These are phyloP conservation scores for Neodiprion virginianus DNA, from an alignment of 1,140 invertebrate genomes.

Conservation along the genomic window DNA sequence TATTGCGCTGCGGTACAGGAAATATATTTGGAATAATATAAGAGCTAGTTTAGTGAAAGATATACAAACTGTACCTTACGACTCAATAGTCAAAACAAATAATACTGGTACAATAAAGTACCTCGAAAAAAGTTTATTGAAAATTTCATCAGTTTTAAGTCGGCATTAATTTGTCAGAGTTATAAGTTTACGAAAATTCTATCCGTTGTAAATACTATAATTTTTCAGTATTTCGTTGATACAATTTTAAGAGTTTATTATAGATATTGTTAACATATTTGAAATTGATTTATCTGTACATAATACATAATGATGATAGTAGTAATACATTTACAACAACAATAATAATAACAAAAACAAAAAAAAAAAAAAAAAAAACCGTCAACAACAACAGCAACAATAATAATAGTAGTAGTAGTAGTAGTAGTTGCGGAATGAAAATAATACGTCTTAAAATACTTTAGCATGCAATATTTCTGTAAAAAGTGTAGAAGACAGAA, in stretches of 20 bases:
- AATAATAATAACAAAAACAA: too few species aligned
- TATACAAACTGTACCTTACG: background rate
- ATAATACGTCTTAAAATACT: too few species aligned
- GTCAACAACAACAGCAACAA: too few species aligned
- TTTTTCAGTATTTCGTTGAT: conserved; percentile 21
- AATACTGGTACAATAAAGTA: background rate
- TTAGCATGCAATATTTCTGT: background rate
- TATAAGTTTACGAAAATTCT: background rate
- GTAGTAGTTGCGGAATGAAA: too few species aligned
- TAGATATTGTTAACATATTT: conserved; percentile 10
- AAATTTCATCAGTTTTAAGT: too few species aligned
- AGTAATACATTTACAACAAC: too few species aligned
- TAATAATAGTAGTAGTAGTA: too few species aligned
- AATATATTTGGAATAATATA: background rate
- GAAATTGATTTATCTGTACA: conserved; percentile 21
- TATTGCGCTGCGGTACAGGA: background rate
- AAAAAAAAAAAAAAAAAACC: too few species aligned
- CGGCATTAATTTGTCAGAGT: background rate
- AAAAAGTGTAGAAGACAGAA: background rate
- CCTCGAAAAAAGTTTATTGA: background rate
- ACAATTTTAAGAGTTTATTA: conserved; percentile 9
- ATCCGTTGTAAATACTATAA: background rate
- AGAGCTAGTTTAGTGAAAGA: background rate
- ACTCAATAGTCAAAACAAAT: background rate
- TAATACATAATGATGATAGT: background rate